Conservation (phyloP, 2,888 invertebrate species). For the Thera obeliscata region DNA sequence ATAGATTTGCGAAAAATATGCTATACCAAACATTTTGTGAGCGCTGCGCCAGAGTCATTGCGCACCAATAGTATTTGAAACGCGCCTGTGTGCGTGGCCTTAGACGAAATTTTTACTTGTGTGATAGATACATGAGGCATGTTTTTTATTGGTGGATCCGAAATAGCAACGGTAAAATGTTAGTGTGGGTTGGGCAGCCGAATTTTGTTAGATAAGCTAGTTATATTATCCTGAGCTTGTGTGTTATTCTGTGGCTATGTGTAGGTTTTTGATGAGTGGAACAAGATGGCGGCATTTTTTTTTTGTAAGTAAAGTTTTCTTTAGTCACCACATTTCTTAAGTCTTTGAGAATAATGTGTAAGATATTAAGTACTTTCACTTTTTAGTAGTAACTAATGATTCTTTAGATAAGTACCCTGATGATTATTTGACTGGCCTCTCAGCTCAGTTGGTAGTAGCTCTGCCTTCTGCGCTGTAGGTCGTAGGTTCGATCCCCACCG, state of each 20-base stretch:
- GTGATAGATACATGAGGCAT: constrained; percentile 41
- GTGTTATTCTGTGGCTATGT: background rate
- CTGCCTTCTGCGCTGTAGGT: too few relatives aligned
- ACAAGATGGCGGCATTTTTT: background rate
- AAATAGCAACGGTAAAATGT: constrained; percentile 21
- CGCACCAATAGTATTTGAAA: constrained; percentile 57
- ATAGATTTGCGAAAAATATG: constrained; percentile 79
- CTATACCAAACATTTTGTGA: constrained; percentile 63
- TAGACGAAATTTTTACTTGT: constrained; percentile 48
- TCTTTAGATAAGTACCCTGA: too few relatives aligned
- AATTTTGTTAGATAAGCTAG: constrained; percentile 14
- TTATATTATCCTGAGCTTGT: background rate
- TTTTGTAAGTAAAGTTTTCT: too few relatives aligned
- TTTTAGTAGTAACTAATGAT: too few relatives aligned
- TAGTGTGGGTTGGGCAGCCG: constrained; percentile 21
- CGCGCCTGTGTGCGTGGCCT: constrained; percentile 54
- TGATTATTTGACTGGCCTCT: too few relatives aligned
- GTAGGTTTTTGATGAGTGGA: background rate
- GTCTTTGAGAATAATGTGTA: too few relatives aligned
- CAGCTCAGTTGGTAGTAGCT: too few relatives aligned
- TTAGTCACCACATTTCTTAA: too few relatives aligned
- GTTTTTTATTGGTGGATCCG: constrained; percentile 38
- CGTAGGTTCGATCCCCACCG: too few relatives aligned
- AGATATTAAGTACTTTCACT: too few relatives aligned
- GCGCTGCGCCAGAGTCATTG: constrained; percentile 44